Percentiles rank a stretch among this genome's conserved stretches.
Conservation (phyloP, 1,140 invertebrate species). For the Monochamus saltuarius region DNA sequence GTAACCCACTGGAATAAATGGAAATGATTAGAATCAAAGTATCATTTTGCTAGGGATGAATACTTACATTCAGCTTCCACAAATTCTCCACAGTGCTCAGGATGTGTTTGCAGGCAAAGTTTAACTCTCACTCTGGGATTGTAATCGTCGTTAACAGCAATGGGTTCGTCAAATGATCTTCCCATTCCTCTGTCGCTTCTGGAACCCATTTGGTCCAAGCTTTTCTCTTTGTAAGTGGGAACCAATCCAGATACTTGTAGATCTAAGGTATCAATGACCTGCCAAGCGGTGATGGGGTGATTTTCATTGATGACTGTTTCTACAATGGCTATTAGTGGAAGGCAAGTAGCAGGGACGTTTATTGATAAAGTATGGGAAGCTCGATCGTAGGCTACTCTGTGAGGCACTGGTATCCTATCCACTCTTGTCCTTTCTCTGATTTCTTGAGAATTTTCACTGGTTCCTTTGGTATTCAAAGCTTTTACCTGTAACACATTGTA, state of each 20-base stretch:
- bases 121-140: conserved; percentile 72
- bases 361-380: conserved; percentile 72
- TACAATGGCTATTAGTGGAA: conserved; percentile 70
- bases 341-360: conserved; percentile 73
- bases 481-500: conserved; percentile 62
- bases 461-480: conserved; percentile 81
- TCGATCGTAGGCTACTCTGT: conserved; percentile 80
- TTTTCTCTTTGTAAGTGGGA: conserved; percentile 67
- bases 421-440: conserved; percentile 76
- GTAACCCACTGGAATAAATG: conserved; percentile 66
- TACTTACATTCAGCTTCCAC: conserved; percentile 77
- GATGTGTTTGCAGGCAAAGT: conserved; percentile 74
- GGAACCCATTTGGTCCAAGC: conserved; percentile 57
- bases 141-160: conserved; percentile 58
- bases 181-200: conserved; percentile 50
- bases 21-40: background rate
- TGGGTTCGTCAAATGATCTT: conserved; percentile 56
- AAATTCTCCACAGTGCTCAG: conserved; percentile 80
- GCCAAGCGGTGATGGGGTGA: conserved; percentile 63
- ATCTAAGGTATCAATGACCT: conserved; percentile 67
- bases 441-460: conserved; percentile 82
- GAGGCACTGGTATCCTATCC: conserved; percentile 77
- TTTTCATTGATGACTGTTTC: conserved; percentile 65
- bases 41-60: background rate
- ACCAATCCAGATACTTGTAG: conserved; percentile 67